Conservation (phyloP, 1,140 invertebrate genomes). For the Samia ricini region DNA sequence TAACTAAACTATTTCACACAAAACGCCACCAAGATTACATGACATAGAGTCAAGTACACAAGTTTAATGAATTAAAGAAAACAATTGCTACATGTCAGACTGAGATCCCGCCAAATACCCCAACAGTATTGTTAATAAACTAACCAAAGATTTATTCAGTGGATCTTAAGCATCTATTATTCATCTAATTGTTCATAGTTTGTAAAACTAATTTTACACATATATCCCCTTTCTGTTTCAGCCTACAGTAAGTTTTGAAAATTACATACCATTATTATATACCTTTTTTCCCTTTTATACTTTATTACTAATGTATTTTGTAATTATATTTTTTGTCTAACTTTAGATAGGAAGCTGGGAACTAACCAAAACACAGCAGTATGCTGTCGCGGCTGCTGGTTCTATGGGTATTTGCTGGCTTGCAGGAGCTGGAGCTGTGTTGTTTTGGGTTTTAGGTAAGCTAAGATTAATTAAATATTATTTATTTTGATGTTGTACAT, state of each 20-base stretch:
- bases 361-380: constrained; percentile 88
- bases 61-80: no score
- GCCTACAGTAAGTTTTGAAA: neutral
- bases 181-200: no score
- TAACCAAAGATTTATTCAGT: no score
- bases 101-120: no score
- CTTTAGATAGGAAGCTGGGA: constrained; percentile 79
- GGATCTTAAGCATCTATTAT: no score
- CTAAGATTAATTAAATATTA: neutral
- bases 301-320: neutral
- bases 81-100: no score
- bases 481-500: neutral
- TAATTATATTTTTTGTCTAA: neutral
- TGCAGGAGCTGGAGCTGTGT: constrained; percentile 88
- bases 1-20: no score
- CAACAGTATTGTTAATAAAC: no score
- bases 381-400: constrained; percentile 82
- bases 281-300: neutral
- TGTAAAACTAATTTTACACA: no score
- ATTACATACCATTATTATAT: neutral
- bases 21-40: no score
- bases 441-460: constrained; percentile 89
- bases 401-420: constrained; percentile 91
- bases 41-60: no score
- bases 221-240: neutral